These are phyloP conservation scores for Ectobius pallidus DNA, from an alignment of 2,888 invertebrate species.

Conservation along the genomic window DNA sequence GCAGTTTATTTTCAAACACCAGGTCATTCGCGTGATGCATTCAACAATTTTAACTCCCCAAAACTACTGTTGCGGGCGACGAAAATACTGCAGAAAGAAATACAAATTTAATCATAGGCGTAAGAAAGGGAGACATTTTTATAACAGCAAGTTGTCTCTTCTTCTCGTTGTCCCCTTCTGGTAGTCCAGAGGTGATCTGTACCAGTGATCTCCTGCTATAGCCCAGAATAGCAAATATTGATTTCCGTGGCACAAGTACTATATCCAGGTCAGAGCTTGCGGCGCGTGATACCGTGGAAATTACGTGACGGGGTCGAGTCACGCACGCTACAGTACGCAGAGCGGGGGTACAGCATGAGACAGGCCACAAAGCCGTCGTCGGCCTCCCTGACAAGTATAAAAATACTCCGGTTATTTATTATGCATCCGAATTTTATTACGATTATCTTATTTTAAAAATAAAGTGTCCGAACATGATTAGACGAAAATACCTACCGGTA, in stretches of 20 bases:
- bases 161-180: no score
- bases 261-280: constrained; percentile 40
- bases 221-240: constrained; percentile 19
- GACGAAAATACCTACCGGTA: no score
- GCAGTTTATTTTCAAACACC: no score
- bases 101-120: no score
- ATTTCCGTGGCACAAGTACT: constrained; percentile 1
- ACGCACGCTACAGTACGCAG: constrained; percentile 27
- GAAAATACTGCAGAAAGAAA: no score
- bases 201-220: constrained; percentile 4
- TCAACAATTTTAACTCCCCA: no score
- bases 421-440: not conserved
- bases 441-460: not conserved
- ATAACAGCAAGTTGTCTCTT: no score
- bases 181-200: not conserved
- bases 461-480: not conserved
- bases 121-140: no score
- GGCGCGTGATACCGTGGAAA: constrained; percentile 34
- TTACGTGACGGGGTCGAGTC: constrained; percentile 30
- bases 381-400: not conserved
- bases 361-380: constrained; percentile 10
- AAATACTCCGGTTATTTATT: constrained; percentile 3
- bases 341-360: not conserved
- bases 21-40: no score
- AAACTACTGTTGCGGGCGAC: no score